phyloP scores from a whole-genome alignment of 2,888 invertebrate genomes.

The Pristionchus entomophagus region DNA sequence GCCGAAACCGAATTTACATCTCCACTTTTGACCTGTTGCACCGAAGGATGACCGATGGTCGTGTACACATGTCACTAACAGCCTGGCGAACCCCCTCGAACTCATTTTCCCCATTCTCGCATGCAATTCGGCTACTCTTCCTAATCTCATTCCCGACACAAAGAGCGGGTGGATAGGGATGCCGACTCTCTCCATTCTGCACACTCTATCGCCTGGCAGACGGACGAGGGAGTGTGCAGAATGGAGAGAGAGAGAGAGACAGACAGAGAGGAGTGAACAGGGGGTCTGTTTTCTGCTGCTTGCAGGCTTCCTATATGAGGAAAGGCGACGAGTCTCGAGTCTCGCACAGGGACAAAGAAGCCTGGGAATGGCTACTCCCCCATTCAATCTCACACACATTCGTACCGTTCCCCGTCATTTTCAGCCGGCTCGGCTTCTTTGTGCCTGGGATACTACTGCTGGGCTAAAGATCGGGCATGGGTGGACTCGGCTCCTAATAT shows the following conservation, averaged over 20 bases:
- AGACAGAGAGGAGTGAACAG: not conserved
- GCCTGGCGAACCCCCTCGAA: not conserved
- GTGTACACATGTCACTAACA: not conserved
- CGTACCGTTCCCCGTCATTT: constrained; percentile 33
- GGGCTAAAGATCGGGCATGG: not conserved
- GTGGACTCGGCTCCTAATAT: not conserved
- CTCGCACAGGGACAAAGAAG: not conserved
- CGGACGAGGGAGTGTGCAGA: too few species aligned
- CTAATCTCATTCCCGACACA: not conserved
- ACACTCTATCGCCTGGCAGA: too few species aligned
- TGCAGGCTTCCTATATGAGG: not conserved
- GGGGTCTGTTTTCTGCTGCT: not conserved
- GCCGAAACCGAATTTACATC: too few species aligned
- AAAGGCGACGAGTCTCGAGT: not conserved
- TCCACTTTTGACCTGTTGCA: too few species aligned
- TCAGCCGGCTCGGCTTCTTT: not conserved
- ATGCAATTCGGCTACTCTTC: not conserved
- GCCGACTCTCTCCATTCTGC: too few species aligned
- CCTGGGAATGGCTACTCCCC: not conserved
- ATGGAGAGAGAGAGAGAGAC: too few species aligned
- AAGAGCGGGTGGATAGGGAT: too few species aligned
- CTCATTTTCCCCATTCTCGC: not conserved
- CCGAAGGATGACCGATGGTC: not conserved
- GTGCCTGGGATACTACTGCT: not conserved
- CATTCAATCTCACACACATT: constrained; percentile 29